Evolutionary conservation across 37 sponge, comb jelly and placozoan species (phyloP), one percentile per base, ranked within the genome.

Genomic region (Cliona cf. orientalis): DNA sequence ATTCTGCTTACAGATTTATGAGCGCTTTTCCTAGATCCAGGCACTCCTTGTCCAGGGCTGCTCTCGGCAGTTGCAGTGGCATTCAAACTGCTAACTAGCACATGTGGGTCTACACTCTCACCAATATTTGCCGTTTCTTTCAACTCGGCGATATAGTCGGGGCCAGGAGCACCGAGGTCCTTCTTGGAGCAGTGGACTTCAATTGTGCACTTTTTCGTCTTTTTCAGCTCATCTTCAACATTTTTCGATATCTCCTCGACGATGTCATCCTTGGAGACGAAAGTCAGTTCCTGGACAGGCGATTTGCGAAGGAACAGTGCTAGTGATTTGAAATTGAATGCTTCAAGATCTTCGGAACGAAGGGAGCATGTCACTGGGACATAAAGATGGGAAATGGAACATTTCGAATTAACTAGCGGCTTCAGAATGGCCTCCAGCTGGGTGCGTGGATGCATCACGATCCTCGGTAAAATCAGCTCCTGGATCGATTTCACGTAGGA

Each of bases 41-140:
- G n/a, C n/a, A n/a, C n/a, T n/a, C n/a, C n/a, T n/a, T n/a, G n/a
- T n/a, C n/a, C 55, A 49, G 17, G 55, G 55, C 41, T 63, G 5
- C 42, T 26, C 35, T 1, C 38, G 42, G 0, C 21, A 5, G 39
- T 66, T 35, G 45, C 3, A 31, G 42, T 33, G 5, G 37, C 35
- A 36, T 83, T 83, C 46, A 83, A 40, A 53, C 84, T 83, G 17
- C 55, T n/a, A 12, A 83, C 55, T 5, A 83, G 84, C 36, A 33
- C 1, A 36, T 34, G 63, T n/a, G 84, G 75, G 29, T 83, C 75
- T 0, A 83, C 36, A 1, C 12, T 0, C 41, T 82, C 62, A 26
- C 63, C 82, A 1, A 22, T 0, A 1, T 33, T 6, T 0, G 28
- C n/a, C 29, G 22, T 11, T 37, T 73, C 46, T 0, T 45, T 75